Evolutionary conservation across 2,797 vertebrate genomes (phyloP), one percentile per base, ranked within the genome.

Genomic region (Xenopus petersii): DNA sequence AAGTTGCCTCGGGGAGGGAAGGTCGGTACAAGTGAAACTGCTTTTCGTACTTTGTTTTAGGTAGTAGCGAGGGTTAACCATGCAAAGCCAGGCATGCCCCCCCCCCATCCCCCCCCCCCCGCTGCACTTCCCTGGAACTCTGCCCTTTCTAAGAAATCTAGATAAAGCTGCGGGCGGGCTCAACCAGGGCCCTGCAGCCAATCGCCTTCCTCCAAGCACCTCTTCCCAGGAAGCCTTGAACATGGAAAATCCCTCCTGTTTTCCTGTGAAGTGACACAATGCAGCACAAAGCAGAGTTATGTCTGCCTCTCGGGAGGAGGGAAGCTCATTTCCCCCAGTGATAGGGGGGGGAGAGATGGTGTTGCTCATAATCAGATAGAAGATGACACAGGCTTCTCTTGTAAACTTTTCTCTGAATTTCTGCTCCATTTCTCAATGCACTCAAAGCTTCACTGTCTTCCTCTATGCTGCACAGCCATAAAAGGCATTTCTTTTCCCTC

Each of bases 191-290:
- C 30, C 0, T 15, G 4, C 61, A 70, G 67, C 77, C 77, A 79
- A 60, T 79, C 61, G 64, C 71, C n/a, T 67, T 13, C 4, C 1
- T 3, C 3, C 61, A 24, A 55, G 33, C 17, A 33, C 42, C 77
- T 54, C 62, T 79, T 79, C 77, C 47, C 30, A 65, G 71, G 77
- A 79, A 79, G 77, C 64, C 71, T 15, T 36, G 71, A 71, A 61
- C 70, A 68, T 24, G 71, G 71, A 79, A 74, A 74, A 74, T 79
- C 71, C 77, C 71, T 36, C 67, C 12, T 66, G 62, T 46, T 70
- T 79, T 79, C 76, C 76, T 74, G 71, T 61, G 76, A 79, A 79
- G 51, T 74, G 76, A 73, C 71, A 79, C 71, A 79, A 73, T 70
- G 61, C 33, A 30, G 56, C 42, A 59, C 75, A 48, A 17, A 42